Conservation (phyloP, 2,113 vertebrate genomes). For the Hydrolagus affinis region DNA sequence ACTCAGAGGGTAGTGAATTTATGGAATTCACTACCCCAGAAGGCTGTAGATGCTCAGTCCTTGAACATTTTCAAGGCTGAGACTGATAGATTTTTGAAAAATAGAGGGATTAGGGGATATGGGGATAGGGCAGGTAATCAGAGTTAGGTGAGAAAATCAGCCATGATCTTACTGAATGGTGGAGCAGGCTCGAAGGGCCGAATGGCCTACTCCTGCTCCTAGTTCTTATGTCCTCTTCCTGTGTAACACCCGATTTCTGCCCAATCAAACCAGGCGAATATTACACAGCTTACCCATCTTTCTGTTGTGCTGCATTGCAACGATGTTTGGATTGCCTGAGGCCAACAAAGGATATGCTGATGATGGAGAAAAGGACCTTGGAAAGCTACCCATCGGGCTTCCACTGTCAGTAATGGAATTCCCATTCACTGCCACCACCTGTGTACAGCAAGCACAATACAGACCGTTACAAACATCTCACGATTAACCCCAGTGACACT, state of each 20-base stretch:
- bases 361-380: slow-evolving; percentile 79
- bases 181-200: too few species aligned
- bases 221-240: too few species aligned
- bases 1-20: too few species aligned
- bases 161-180: too few species aligned
- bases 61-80: too few species aligned
- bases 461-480: slow-evolving; percentile 24
- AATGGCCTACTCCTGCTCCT: too few species aligned
- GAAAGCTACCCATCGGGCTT: slow-evolving; percentile 68
- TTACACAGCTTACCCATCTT: slow-evolving; percentile 69
- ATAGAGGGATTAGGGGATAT: too few species aligned
- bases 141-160: too few species aligned
- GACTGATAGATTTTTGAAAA: too few species aligned
- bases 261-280: slow-evolving; percentile 33
- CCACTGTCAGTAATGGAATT: slow-evolving; percentile 56
- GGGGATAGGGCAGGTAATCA: too few species aligned
- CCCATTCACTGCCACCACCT: slow-evolving; percentile 84
- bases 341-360: slow-evolving; percentile 68
- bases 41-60: too few species aligned
- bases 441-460: slow-evolving; percentile 63
- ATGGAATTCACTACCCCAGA: too few species aligned
- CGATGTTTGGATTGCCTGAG: slow-evolving; percentile 65
- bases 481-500: background rate
- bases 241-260: background rate
- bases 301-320: slow-evolving; percentile 66